Percentiles rank a stretch among this genome's conserved stretches.
Conservation (phyloP, 2,888 invertebrate species). For the Zygogramma bicolorata region DNA sequence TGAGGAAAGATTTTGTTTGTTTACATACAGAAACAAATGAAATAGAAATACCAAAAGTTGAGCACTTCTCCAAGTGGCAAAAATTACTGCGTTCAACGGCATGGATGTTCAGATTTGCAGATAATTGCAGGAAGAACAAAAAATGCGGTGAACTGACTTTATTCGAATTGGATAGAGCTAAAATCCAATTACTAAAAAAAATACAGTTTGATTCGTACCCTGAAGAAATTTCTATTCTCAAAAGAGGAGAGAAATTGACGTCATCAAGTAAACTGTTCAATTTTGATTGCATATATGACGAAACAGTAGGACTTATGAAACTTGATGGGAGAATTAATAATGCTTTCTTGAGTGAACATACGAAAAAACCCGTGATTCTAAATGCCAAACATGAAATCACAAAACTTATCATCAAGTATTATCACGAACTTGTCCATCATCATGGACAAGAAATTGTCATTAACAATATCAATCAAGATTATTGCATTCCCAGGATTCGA, state of each 20-base stretch:
- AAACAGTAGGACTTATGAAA: no score
- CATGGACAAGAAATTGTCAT: slow-evolving; percentile 22
- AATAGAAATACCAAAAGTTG: no score
- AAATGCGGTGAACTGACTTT: not conserved
- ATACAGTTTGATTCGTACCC: not conserved
- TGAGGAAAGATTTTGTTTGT: not conserved
- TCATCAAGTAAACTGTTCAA: not conserved
- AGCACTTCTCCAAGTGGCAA: not conserved
- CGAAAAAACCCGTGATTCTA: slow-evolving; percentile 4
- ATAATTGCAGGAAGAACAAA: not conserved
- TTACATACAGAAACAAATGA: not conserved
- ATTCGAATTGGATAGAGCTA: not conserved
- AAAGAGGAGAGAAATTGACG: not conserved
- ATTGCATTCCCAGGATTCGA: slow-evolving; percentile 20
- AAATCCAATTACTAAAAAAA: not conserved
- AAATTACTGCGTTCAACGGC: not conserved
- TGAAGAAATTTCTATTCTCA: not conserved
- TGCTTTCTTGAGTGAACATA: not conserved
- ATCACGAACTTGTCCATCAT: slow-evolving; percentile 31
- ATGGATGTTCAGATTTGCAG: not conserved
- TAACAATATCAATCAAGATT: slow-evolving; percentile 21
- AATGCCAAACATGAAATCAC: slow-evolving; percentile 22
- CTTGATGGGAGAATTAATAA: slow-evolving; percentile 12
- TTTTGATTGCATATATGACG: not conserved
- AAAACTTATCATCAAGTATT: slow-evolving; percentile 22